Evolutionary conservation across 1,140 invertebrate genomes (phyloP).

Genomic region (Pachyrhynchus sulphureomaculatus): DNA sequence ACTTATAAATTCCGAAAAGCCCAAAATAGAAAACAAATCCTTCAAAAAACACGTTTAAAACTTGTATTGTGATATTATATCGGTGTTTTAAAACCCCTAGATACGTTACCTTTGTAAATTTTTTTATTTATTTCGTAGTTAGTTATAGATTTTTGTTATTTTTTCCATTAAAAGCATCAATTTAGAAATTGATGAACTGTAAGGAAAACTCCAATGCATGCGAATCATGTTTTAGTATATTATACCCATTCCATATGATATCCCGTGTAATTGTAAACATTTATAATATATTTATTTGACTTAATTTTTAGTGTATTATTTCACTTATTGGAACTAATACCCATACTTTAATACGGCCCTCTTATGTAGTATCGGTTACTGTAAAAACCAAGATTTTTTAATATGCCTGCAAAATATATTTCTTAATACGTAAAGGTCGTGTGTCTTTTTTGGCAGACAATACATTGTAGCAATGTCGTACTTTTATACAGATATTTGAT

Average conservation of each 20-base stretch:
- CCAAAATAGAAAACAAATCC: too few relatives aligned
- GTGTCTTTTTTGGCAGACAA: too few relatives aligned
- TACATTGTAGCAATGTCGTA: too few relatives aligned
- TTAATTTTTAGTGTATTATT: too few relatives aligned
- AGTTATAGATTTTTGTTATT: constrained; percentile 1
- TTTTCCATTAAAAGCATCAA: not conserved
- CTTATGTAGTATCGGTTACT: too few relatives aligned
- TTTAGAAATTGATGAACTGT: constrained; percentile 1
- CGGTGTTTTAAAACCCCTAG: constrained; percentile 1
- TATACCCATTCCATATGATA: constrained; percentile 7
- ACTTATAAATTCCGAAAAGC: too few relatives aligned
- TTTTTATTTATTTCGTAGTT: not conserved
- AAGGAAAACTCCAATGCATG: constrained; percentile 27
- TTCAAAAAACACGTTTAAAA: not conserved
- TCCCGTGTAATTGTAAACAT: constrained; percentile 6
- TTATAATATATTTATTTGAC: constrained; percentile 8
- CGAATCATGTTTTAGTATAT: constrained; percentile 10
- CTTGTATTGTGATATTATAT: constrained; percentile 2
- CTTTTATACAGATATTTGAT: too few relatives aligned
- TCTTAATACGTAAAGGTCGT: too few relatives aligned
- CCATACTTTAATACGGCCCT: too few relatives aligned
- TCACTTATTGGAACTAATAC: too few relatives aligned
- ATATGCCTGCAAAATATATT: too few relatives aligned
- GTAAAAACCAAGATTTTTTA: too few relatives aligned
- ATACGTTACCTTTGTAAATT: not conserved